Conservation (phyloP, 1,140 invertebrate species). For the Aradophagus sp. region DNA sequence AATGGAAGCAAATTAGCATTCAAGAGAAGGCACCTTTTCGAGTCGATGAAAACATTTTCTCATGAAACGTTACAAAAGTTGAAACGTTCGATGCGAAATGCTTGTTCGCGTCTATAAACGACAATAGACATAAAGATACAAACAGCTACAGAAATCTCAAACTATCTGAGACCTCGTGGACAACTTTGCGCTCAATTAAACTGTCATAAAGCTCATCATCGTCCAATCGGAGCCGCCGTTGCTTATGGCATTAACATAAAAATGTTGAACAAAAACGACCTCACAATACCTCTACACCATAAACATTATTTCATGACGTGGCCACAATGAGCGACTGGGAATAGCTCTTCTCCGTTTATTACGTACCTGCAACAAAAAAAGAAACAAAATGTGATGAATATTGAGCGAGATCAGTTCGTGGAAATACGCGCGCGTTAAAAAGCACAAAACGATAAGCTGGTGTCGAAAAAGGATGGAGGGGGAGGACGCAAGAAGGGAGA, state of each 20-base stretch:
- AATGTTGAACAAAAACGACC: conserved; percentile 28
- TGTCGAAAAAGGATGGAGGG: conserved; percentile 1
- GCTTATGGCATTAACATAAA: conserved; percentile 25
- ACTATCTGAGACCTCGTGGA: too few species aligned
- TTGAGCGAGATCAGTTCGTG: conserved; percentile 29
- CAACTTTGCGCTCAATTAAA: conserved; percentile 36
- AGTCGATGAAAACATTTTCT: too few species aligned
- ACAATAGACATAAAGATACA: too few species aligned
- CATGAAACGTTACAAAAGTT: too few species aligned
- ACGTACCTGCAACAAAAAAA: conserved; percentile 36
- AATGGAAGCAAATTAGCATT: too few species aligned
- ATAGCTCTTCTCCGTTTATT: conserved; percentile 25
- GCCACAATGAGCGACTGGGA: conserved; percentile 20
- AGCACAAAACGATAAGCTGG: conserved; percentile 20
- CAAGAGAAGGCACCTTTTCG: too few species aligned
- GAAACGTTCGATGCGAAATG: not conserved
- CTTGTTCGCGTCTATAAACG: too few species aligned
- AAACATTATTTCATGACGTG: conserved; percentile 22
- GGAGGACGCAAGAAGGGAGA: conserved; percentile 3
- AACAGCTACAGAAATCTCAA: too few species aligned
- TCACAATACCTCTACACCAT: conserved; percentile 21
- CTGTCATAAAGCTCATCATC: conserved; percentile 23
- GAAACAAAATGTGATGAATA: conserved; percentile 19
- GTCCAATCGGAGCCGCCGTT: conserved; percentile 5
- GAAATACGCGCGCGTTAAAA: conserved; percentile 7